A percentile compares a stretch with the other conserved stretches of the same genome.
Evolutionary conservation across 2,113 vertebrate genomes (phyloP).

Genomic region (Zeus faber): DNA sequence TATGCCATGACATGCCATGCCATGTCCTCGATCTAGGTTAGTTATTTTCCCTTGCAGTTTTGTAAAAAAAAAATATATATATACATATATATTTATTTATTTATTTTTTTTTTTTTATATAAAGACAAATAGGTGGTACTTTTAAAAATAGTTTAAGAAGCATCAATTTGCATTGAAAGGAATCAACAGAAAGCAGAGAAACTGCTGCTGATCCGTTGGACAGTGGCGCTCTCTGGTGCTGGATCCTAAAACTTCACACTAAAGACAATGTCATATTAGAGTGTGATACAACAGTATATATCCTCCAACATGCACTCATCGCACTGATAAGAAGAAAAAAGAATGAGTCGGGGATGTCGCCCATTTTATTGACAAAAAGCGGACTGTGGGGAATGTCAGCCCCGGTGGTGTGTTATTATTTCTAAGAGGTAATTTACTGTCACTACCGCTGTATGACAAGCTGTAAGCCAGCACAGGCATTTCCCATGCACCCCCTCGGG

Average conservation of each 20-base stretch:
- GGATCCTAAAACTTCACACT: not conserved
- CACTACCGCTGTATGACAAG: too few species aligned
- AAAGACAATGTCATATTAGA: not conserved
- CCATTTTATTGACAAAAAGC: not conserved
- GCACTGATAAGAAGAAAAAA: not conserved
- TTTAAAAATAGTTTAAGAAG: not conserved
- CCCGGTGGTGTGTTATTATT: too few species aligned
- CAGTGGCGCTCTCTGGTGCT: constrained; percentile 51
- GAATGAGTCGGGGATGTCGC: too few species aligned
- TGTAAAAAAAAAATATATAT: too few species aligned
- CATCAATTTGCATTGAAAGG: too few species aligned
- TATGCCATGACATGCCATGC: too few species aligned
- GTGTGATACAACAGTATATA: not conserved
- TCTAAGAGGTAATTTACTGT: too few species aligned
- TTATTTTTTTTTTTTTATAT: too few species aligned
- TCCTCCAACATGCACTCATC: not conserved
- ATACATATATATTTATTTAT: too few species aligned
- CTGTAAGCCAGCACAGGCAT: not conserved
- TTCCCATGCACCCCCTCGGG: not conserved
- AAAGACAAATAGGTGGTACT: not conserved
- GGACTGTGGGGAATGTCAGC: too few species aligned
- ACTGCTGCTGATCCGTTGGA: not conserved
- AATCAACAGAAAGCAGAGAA: not conserved
- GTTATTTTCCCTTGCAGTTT: too few species aligned
- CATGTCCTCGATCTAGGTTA: too few species aligned